phyloP scores from a whole-genome alignment of 2,888 invertebrate species.

The Drosophila colorata region DNA sequence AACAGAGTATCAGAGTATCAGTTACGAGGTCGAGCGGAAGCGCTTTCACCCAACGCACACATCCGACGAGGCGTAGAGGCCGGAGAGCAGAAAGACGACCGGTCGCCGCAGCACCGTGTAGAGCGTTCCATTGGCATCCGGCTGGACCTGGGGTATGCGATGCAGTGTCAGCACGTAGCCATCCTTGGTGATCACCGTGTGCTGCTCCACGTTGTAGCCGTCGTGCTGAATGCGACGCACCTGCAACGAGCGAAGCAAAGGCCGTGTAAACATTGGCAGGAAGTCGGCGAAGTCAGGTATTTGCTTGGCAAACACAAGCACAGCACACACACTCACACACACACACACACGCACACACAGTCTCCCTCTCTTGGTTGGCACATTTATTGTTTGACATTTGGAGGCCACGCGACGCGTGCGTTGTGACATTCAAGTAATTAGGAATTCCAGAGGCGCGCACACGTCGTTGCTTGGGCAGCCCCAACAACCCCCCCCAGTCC shows the following conservation, averaged over 20 bases:
- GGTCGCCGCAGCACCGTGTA: constrained; percentile 74
- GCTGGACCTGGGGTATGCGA: constrained; percentile 78
- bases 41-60: constrained; percentile 56
- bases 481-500: not conserved
- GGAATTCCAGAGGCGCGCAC: constrained; percentile 59
- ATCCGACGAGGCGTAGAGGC: constrained; percentile 84
- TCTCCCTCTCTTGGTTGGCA: constrained; percentile 51
- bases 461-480: constrained; percentile 25
- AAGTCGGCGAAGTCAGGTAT: constrained; percentile 22
- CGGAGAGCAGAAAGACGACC: constrained; percentile 82
- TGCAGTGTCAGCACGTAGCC: constrained; percentile 83
- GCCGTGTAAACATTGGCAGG: constrained; percentile 41
- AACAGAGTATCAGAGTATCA: constrained; percentile 8
- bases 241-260: constrained; percentile 57
- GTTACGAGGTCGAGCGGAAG: constrained; percentile 13
- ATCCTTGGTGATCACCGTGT: constrained; percentile 87
- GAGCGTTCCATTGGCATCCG: constrained; percentile 49
- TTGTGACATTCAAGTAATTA: constrained; percentile 75
- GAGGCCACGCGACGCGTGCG: constrained; percentile 77
- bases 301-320: constrained; percentile 42
- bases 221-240: constrained; percentile 83
- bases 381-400: constrained; percentile 76
- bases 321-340: constrained; percentile 11
- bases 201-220: constrained; percentile 86
- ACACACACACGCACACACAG: not conserved